Evolutionary conservation across 1,140 invertebrate species (phyloP), one percentile per base, ranked within the genome.

Genomic region (Heliconius melpomene): DNA sequence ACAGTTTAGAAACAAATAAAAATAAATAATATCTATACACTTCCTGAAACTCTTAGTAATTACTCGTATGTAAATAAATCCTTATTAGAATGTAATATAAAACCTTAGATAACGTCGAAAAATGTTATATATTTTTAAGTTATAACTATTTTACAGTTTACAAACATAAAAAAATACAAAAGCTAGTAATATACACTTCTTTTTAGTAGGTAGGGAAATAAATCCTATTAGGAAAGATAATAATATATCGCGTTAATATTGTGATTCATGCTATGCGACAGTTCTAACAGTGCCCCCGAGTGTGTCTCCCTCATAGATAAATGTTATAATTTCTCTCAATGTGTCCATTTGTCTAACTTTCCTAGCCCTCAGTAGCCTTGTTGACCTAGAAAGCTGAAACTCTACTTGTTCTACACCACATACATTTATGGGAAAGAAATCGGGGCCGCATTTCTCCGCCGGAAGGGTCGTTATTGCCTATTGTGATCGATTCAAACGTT

Each of bases 381-480:
- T 83, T 87, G 86, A 87, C 86, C 86, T 82, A 86, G 82, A 86
- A 86, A 85, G 82, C 79, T 86, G 83, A 86, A 85, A 87, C 82
- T 83, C 81, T 85, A 79, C 79, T 86, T 79, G 79, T 82, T 83
- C 79, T 85, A 85, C 79, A 78, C 81, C 81, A 85, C 85, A 81
- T 83, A 85, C 86, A 82, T 87, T 87, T 87, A 86, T 87, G 86
- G 86, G 79, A 87, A 87, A 87, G 86, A 87, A 87, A 87, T 87
- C 86, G 74, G 80, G 81, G 80, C 82, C 85, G 82, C 82, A 82
- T 87, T 85, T 86, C 86, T 74, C 83, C 83, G 86, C 86, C 86
- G 86, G 81, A 83, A 87, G 84, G 86, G 80, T 83, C 82, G 82
- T 82, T 84, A 86, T 84, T 84, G 80, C 75, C 85, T 84, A 86